Conservation (phyloP, 2,888 invertebrate genomes). For the Cephalotes varians region DNA sequence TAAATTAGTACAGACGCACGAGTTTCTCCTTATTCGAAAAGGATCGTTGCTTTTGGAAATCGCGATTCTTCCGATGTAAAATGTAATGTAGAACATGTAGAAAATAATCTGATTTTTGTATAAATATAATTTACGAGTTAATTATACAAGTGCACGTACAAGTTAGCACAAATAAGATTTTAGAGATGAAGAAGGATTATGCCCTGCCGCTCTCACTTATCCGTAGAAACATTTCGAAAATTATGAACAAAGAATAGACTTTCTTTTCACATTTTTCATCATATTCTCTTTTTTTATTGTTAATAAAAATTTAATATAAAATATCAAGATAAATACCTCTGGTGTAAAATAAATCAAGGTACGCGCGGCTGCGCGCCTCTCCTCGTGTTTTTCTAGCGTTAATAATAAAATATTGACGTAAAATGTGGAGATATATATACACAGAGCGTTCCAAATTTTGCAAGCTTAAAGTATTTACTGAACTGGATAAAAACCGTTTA, state of each 20-base stretch:
- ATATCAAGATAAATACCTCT: neutral
- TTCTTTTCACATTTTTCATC: neutral
- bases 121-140: slow-evolving; percentile 45
- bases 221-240: neutral
- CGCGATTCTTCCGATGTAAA: slow-evolving; percentile 1
- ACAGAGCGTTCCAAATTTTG: neutral
- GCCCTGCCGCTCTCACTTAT: neutral
- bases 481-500: neutral
- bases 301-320: slow-evolving; percentile 1
- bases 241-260: neutral
- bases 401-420: slow-evolving; percentile 38
- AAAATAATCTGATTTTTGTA: slow-evolving; percentile 25
- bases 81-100: too few relatives aligned
- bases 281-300: neutral
- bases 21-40: slow-evolving; percentile 10
- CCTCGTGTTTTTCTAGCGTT: neutral
- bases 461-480: neutral
- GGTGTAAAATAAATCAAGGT: slow-evolving; percentile 5
- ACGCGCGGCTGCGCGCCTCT: neutral
- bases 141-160: neutral
- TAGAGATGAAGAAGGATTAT: slow-evolving; percentile 1
- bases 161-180: slow-evolving; percentile 1
- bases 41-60: neutral
- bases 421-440: neutral
- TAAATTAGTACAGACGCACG: neutral